Percentiles rank a stretch among this genome's conserved stretches.
Evolutionary conservation across 2,113 vertebrate species (phyloP).

Genomic region (Casuarius casuarius): DNA sequence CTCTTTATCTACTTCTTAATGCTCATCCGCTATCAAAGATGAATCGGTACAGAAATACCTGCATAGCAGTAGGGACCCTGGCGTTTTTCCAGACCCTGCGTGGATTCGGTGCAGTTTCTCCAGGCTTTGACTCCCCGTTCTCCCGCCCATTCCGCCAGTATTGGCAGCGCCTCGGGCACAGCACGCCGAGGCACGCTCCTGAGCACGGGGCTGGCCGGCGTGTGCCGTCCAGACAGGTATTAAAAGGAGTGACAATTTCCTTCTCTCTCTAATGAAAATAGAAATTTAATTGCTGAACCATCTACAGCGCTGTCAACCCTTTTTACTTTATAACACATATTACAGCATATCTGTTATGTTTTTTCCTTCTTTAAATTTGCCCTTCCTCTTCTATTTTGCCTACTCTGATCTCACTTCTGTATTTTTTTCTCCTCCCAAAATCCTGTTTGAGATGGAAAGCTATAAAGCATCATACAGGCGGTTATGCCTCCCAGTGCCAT

Average conservation of each 20-base stretch:
- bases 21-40: neutral
- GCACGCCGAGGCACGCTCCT: neutral
- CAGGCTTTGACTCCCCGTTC: neutral
- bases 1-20: neutral
- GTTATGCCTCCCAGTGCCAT: neutral
- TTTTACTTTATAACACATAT: neutral
- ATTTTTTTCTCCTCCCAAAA: neutral
- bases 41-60: neutral
- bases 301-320: neutral
- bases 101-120: neutral
- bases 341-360: neutral
- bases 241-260: neutral
- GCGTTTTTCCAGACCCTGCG: neutral
- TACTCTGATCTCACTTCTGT: neutral
- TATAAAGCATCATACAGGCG: neutral
- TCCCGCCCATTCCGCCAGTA: neutral
- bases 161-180: neutral
- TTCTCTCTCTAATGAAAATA: neutral
- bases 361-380: neutral
- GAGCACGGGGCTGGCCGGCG: neutral
- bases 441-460: neutral
- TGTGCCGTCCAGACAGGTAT: neutral
- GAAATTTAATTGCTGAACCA: neutral
- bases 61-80: neutral
- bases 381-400: neutral